Conservation (phyloP, 2,113 vertebrate species). For the Pungitius pungitius region DNA sequence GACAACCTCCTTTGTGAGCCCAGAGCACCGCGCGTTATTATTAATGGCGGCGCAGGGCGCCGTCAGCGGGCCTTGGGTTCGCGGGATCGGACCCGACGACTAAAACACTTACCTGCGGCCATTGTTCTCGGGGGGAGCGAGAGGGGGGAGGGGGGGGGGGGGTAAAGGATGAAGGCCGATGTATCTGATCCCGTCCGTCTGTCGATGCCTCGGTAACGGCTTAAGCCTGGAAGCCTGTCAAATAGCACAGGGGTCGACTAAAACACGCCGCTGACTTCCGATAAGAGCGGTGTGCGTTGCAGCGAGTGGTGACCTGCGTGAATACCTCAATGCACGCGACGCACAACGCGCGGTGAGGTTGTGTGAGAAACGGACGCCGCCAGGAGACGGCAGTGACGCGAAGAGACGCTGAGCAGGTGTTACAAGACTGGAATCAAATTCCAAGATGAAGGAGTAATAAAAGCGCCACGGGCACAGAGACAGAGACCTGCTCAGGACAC, state of each 20-base stretch:
- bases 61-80: constrained; percentile 62
- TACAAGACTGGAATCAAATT: too few species aligned
- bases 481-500: not conserved
- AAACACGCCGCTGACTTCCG: constrained; percentile 39
- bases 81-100: constrained; percentile 66
- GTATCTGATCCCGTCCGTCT: constrained; percentile 60
- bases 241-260: constrained; percentile 57
- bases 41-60: constrained; percentile 73
- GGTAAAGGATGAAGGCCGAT: constrained; percentile 65
- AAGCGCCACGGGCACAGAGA: not conserved
- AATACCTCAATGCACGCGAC: not conserved
- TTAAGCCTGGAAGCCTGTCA: constrained; percentile 64
- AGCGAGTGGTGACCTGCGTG: constrained; percentile 55
- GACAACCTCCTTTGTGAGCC: constrained; percentile 74
- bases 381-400: too few species aligned
- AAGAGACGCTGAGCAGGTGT: too few species aligned
- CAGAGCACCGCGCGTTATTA: constrained; percentile 76
- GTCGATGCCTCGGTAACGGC: constrained; percentile 67
- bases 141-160: too few species aligned
- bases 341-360: too few species aligned
- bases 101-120: constrained; percentile 73
- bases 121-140: constrained; percentile 63
- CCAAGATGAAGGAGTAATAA: not conserved
- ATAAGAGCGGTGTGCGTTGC: constrained; percentile 46
- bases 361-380: not conserved